Conservation (phyloP, 2,888 invertebrate genomes). For the Drosophila bunnanda region DNA sequence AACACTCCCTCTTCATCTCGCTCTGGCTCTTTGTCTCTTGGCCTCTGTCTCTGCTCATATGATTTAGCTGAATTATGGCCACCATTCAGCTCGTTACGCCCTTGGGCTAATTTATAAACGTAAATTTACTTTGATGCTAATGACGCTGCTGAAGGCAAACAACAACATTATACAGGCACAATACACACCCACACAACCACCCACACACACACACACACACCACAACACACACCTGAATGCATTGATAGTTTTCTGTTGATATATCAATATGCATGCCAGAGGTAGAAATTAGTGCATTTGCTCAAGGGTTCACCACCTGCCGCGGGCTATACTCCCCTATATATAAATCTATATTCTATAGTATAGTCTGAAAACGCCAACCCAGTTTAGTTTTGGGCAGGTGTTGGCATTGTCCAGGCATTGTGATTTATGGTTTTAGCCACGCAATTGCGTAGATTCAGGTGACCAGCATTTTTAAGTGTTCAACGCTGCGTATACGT, state of each 20-base stretch:
- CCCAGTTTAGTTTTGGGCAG: slow-evolving; percentile 40
- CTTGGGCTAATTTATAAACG: slow-evolving; percentile 49
- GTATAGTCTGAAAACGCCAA: neutral
- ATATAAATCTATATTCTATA: neutral
- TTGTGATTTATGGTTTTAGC: slow-evolving; percentile 63
- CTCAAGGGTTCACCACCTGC: slow-evolving; percentile 27
- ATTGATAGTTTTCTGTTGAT: slow-evolving; percentile 54
- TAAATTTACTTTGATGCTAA: slow-evolving; percentile 71
- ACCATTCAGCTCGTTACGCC: slow-evolving; percentile 36
- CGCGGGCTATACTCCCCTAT: neutral
- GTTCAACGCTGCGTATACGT: slow-evolving; percentile 50
- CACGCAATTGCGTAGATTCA: slow-evolving; percentile 32
- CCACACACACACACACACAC: slow-evolving; percentile 4
- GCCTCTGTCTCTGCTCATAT: slow-evolving; percentile 19
- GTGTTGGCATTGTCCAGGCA: slow-evolving; percentile 53
- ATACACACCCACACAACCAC: neutral
- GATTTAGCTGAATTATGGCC: slow-evolving; percentile 43
- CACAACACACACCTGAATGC: slow-evolving; percentile 3
- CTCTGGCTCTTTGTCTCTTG: slow-evolving; percentile 6
- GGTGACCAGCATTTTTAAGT: slow-evolving; percentile 58
- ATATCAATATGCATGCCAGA: slow-evolving; percentile 55
- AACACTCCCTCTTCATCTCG: neutral
- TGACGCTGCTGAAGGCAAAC: slow-evolving; percentile 55
- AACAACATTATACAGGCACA: slow-evolving; percentile 21
- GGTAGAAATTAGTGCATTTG: slow-evolving; percentile 62